Evolutionary conservation across 2,888 invertebrate species (phyloP).

Genomic region (Myathropa florea): DNA sequence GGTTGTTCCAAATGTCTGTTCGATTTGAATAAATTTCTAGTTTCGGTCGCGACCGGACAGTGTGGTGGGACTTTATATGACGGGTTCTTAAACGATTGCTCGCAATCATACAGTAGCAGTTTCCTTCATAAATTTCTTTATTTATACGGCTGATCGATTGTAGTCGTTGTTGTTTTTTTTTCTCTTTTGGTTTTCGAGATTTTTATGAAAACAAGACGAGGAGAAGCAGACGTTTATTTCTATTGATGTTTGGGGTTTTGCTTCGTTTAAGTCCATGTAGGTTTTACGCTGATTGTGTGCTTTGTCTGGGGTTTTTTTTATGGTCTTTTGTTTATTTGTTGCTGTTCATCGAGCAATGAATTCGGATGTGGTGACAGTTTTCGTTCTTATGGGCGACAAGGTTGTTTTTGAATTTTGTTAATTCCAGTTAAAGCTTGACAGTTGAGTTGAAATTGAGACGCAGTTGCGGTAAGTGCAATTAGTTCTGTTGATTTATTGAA

Average conservation of each 20-base stretch:
- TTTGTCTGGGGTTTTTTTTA: constrained; percentile 14
- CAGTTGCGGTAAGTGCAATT: not conserved
- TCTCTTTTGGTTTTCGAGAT: not conserved
- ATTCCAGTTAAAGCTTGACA: not conserved
- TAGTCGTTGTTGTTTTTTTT: not conserved
- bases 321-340: not conserved
- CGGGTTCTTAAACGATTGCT: constrained; percentile 31
- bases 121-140: constrained; percentile 31
- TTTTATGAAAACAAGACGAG: not conserved
- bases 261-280: constrained; percentile 22
- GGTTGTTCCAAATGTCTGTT: constrained; percentile 47
- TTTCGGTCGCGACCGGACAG: constrained; percentile 16
- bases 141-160: constrained; percentile 24
- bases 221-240: not conserved
- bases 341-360: not conserved
- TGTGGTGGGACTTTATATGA: constrained; percentile 18
- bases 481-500: not conserved
- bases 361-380: not conserved
- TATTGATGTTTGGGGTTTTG: constrained; percentile 15
- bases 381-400: not conserved
- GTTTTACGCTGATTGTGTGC: constrained; percentile 48
- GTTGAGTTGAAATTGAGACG: not conserved
- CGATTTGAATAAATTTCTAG: constrained; percentile 60
- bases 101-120: constrained; percentile 53
- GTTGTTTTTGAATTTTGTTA: not conserved